Percentiles rank a stretch among this genome's conserved stretches.
Evolutionary conservation across 2,113 vertebrate species (phyloP).

Genomic region (Myiozetetes cayanensis): DNA sequence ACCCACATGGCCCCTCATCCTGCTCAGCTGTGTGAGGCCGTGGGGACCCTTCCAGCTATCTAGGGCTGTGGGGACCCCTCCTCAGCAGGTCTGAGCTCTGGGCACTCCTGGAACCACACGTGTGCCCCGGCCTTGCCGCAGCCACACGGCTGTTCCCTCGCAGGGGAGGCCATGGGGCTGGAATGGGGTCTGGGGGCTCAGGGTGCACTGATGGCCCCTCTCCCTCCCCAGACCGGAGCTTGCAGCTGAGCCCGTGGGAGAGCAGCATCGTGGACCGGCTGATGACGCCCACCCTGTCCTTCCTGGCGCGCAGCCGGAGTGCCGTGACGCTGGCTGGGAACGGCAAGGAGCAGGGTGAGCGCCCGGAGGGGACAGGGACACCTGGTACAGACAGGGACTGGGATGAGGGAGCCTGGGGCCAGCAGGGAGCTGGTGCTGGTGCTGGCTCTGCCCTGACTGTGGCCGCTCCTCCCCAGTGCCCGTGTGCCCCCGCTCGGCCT

Average conservation of each 20-base stretch:
- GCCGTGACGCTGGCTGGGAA: slow-evolving; percentile 88
- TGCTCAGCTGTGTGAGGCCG: background rate
- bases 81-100: accelerated
- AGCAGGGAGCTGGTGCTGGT: background rate
- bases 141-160: background rate
- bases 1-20: accelerated
- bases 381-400: background rate
- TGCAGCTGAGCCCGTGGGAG: slow-evolving; percentile 92
- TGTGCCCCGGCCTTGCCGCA: background rate
- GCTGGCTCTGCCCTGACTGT: background rate
- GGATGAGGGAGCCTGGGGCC: background rate
- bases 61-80: background rate
- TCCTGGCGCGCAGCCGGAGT: slow-evolving; percentile 94
- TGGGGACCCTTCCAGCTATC: background rate
- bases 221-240: slow-evolving; percentile 80
- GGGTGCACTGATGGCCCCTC: background rate
- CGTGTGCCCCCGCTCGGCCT: slow-evolving; percentile 91
- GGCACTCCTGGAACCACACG: background rate
- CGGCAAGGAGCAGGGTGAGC: slow-evolving; percentile 87
- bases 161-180: accelerated
- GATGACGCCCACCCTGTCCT: slow-evolving; percentile 96
- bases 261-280: slow-evolving; percentile 97
- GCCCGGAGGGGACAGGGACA: accelerated
- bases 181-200: accelerated
- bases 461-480: slow-evolving; percentile 59